Conservation (phyloP, 2,888 invertebrate species). For the Amblyjoppa fuscipennis region DNA sequence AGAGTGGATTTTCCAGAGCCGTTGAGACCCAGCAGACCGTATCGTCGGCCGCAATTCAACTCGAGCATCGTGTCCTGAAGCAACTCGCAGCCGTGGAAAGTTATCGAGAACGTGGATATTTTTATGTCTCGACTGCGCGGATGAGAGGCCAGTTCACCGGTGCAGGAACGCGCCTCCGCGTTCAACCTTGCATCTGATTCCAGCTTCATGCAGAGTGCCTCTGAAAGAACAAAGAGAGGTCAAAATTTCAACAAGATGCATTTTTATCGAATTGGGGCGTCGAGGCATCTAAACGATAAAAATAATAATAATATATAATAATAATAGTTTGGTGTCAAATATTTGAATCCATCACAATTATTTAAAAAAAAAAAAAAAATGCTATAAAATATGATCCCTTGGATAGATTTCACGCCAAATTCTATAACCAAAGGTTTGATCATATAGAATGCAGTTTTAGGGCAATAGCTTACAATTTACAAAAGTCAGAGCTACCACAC, state of each 20-base stretch:
- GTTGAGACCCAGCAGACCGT: conserved; percentile 98
- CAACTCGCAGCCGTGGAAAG: conserved; percentile 98
- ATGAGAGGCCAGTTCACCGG: conserved; percentile 97
- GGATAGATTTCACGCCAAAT: too few species aligned
- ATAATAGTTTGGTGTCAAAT: neutral
- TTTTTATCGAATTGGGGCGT: neutral
- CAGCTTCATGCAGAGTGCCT: conserved; percentile 93
- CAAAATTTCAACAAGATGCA: neutral
- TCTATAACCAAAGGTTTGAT: too few species aligned
- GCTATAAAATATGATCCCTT: too few species aligned
- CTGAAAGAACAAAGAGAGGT: conserved; percentile 85
- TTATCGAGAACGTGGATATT: conserved; percentile 98
- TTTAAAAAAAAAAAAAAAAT: too few species aligned
- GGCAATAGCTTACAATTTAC: too few species aligned
- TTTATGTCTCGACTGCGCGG: conserved; percentile 98
- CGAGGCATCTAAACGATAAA: too few species aligned
- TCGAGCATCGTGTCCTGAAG: conserved; percentile 98
- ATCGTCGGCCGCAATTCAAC: conserved; percentile 98
- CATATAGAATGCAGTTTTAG: too few species aligned
- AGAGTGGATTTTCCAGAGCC: conserved; percentile 99
- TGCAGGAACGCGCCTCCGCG: conserved; percentile 97
- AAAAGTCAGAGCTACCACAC: too few species aligned
- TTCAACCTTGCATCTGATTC: conserved; percentile 97
- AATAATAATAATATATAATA: neutral
- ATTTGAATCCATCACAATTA: too few species aligned